Evolutionary conservation across 2,888 invertebrate genomes (phyloP).

Genomic region (Rhabditoides inermis): DNA sequence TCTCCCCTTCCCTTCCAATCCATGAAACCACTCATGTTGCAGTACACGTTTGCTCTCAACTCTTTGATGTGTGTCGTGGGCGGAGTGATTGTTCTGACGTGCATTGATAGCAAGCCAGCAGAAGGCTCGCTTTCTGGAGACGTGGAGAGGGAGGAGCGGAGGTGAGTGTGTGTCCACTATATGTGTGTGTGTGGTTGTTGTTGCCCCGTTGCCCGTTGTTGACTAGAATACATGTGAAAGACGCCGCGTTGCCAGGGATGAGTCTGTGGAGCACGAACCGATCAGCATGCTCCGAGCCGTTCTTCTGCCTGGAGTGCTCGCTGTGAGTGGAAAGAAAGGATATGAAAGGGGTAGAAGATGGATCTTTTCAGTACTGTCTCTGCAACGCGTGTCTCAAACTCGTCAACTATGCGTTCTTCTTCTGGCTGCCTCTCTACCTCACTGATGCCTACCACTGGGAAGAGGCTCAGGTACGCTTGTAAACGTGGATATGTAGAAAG

Average conservation of each 20-base stretch:
- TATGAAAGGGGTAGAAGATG: neutral
- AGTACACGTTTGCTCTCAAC: constrained; percentile 56
- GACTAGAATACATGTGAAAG: too few species aligned
- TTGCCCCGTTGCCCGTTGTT: too few species aligned
- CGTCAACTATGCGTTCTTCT: constrained; percentile 59
- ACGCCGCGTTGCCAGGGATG: too few species aligned
- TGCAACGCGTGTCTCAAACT: constrained; percentile 58
- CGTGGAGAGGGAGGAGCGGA: constrained; percentile 1
- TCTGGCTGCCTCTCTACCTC: constrained; percentile 58
- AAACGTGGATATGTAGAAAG: neutral
- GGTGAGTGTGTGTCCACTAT: too few species aligned
- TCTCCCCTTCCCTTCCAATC: neutral
- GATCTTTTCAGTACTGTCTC: constrained; percentile 55
- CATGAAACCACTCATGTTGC: constrained; percentile 23
- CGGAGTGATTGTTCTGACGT: constrained; percentile 52
- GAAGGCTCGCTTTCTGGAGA: neutral
- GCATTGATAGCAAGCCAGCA: constrained; percentile 53
- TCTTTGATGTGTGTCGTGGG: constrained; percentile 53
- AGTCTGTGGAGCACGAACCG: constrained; percentile 24
- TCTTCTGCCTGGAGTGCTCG: constrained; percentile 45
- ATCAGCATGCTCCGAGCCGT: constrained; percentile 40
- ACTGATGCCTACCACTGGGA: constrained; percentile 41
- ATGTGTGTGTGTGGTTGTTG: too few species aligned
- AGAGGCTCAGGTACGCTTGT: constrained; percentile 13
- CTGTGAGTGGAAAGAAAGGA: constrained; percentile 17